Percentiles rank a stretch among this genome's conserved stretches.
These are phyloP conservation scores for Lophius piscatorius DNA, from an alignment of 2,113 vertebrate genomes.

Conservation along the genomic window DNA sequence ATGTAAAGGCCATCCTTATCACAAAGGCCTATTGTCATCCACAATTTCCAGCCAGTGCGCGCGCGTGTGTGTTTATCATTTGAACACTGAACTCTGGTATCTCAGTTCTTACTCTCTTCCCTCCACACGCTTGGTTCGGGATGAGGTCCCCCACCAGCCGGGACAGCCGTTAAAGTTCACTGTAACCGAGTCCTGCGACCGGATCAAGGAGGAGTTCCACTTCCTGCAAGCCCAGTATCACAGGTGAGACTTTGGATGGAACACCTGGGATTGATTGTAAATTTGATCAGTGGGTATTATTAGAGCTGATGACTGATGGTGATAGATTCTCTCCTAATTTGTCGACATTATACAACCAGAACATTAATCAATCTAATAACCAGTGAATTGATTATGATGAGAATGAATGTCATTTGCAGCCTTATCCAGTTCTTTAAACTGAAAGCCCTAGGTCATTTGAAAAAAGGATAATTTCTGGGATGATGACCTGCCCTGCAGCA, in stretches of 20 bases:
- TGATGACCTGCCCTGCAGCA: background rate
- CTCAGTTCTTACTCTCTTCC: constrained; percentile 57
- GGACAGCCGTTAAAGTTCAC: constrained; percentile 96
- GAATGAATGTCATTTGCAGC: background rate
- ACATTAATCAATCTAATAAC: background rate
- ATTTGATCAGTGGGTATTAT: background rate
- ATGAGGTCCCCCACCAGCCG: constrained; percentile 90
- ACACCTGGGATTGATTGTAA: background rate
- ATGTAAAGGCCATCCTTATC: constrained; percentile 43
- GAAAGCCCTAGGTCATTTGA: background rate
- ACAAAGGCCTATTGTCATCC: constrained; percentile 65
- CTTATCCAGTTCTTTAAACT: background rate
- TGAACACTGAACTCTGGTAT: constrained; percentile 59
- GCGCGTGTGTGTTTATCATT: constrained; percentile 18
- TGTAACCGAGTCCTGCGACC: constrained; percentile 91
- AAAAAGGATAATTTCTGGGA: background rate
- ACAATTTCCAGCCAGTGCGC: constrained; percentile 27
- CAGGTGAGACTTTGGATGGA: constrained; percentile 79
- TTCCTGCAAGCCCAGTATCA: constrained; percentile 96
- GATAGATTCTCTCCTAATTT: background rate
- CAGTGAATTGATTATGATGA: background rate
- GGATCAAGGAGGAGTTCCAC: constrained; percentile 97
- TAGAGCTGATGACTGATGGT: background rate
- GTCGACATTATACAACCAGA: background rate
- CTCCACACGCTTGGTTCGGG: constrained; percentile 40